phyloP scores from a whole-genome alignment of 1,140 invertebrate species.

The Colletes latitarsis region DNA sequence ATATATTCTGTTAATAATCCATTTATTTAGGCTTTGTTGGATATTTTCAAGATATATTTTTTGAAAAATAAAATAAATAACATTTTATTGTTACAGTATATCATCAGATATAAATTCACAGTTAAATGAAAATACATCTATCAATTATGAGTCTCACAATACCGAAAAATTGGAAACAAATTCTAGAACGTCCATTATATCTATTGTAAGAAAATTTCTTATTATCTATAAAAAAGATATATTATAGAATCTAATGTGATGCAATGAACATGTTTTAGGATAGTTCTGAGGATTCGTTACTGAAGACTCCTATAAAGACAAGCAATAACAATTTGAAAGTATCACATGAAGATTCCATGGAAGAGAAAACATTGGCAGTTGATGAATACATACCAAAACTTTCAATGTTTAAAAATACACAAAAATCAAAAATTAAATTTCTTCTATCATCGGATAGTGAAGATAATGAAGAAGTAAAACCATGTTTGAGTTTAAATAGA shows the following conservation, averaged over 20 bases:
- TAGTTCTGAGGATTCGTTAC: conserved; percentile 46
- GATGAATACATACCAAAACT: background rate
- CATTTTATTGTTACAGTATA: conserved; percentile 38
- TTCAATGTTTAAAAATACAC: background rate
- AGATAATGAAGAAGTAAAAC: conserved; percentile 18
- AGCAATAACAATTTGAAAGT: background rate
- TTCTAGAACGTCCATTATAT: conserved; percentile 38
- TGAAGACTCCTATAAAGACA: background rate
- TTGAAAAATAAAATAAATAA: background rate
- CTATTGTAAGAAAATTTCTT: conserved; percentile 44
- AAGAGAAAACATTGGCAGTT: background rate
- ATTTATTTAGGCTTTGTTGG: background rate
- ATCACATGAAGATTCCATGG: conserved; percentile 18
- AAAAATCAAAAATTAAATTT: conserved; percentile 4
- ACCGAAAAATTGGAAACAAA: background rate
- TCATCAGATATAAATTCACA: conserved; percentile 3
- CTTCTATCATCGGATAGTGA: conserved; percentile 53
- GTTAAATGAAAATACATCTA: background rate
- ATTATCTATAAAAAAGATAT: background rate
- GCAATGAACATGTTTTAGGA: conserved; percentile 31
- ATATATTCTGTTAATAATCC: background rate
- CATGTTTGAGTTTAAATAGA: conserved; percentile 36
- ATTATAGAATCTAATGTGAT: background rate
- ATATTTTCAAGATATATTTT: background rate
- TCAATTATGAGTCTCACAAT: background rate